Evolutionary conservation across 1,140 invertebrate genomes (phyloP).

Genomic region (Condylostylus longicornis): DNA sequence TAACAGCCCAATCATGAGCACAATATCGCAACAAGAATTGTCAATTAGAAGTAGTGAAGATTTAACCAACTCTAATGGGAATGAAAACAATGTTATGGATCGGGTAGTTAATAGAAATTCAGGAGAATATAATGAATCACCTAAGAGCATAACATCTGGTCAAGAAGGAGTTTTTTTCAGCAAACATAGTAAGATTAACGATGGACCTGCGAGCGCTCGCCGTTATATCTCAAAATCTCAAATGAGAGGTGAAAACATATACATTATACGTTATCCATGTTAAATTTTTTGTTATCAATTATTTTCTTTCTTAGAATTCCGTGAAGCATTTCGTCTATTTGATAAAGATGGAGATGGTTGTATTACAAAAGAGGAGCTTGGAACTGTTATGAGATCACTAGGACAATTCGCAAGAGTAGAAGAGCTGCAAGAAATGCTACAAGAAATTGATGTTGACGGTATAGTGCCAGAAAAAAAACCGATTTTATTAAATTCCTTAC

Average conservation of each 20-base stretch:
- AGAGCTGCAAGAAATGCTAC: slow-evolving; percentile 72
- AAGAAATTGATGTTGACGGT: slow-evolving; percentile 78
- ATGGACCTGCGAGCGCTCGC: slow-evolving; percentile 33
- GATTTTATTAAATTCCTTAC: background rate
- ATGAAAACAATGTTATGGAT: slow-evolving; percentile 8
- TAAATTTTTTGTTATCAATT: slow-evolving; percentile 1
- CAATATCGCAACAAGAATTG: background rate
- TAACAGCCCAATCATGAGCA: background rate
- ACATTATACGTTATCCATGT: background rate
- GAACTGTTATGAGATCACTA: slow-evolving; percentile 66
- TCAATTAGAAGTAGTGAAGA: slow-evolving; percentile 21
- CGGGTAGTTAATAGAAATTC: slow-evolving; percentile 29
- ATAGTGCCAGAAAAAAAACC: slow-evolving; percentile 28
- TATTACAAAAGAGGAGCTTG: slow-evolving; percentile 74
- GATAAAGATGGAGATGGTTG: slow-evolving; percentile 79
- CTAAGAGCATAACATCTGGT: slow-evolving; percentile 8
- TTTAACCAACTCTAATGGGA: slow-evolving; percentile 14
- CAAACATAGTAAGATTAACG: slow-evolving; percentile 20
- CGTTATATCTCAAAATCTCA: slow-evolving; percentile 53
- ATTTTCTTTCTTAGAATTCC: slow-evolving; percentile 44
- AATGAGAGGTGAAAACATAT: slow-evolving; percentile 46
- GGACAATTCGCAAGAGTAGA: slow-evolving; percentile 73
- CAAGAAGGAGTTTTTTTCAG: slow-evolving; percentile 2
- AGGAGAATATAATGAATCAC: slow-evolving; percentile 29
- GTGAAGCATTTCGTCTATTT: slow-evolving; percentile 74